Conservation (phyloP, 1,140 invertebrate species). For the Phortica variegata region DNA sequence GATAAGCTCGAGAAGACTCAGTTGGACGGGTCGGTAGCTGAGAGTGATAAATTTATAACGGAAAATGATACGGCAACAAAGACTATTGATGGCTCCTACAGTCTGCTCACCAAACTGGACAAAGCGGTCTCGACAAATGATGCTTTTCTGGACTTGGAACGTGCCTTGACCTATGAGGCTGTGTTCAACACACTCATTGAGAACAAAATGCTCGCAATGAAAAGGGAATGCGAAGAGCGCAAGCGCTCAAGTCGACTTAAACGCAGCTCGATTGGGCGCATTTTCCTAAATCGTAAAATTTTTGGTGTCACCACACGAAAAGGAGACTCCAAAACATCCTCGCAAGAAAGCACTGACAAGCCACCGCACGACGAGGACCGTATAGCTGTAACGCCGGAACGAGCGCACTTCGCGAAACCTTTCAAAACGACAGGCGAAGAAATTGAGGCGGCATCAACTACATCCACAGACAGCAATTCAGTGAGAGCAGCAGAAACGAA, state of each 20-base stretch:
- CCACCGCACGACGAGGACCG: slow-evolving; percentile 28
- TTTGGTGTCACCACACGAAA: slow-evolving; percentile 31
- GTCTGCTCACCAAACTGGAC: slow-evolving; percentile 41
- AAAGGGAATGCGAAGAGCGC: slow-evolving; percentile 53
- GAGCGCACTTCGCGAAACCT: not conserved
- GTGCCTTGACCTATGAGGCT: slow-evolving; percentile 49
- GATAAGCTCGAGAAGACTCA: slow-evolving; percentile 1
- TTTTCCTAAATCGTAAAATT: slow-evolving; percentile 37
- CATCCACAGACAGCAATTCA: too few species aligned
- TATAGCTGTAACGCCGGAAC: slow-evolving; percentile 5
- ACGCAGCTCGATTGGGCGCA: slow-evolving; percentile 43
- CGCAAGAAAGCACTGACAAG: too few species aligned
- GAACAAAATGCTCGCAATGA: slow-evolving; percentile 54
- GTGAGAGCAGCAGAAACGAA: not conserved
- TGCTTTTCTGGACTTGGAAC: slow-evolving; percentile 38
- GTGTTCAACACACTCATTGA: slow-evolving; percentile 48
- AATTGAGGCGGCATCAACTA: not conserved
- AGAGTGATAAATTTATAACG: too few species aligned
- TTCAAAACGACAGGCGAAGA: not conserved
- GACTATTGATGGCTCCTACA: slow-evolving; percentile 9
- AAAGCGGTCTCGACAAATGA: slow-evolving; percentile 56
- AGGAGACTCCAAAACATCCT: not conserved
- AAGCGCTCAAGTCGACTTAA: slow-evolving; percentile 44
- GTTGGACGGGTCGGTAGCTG: slow-evolving; percentile 12
- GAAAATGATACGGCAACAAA: too few species aligned